A percentile compares a stretch with the other conserved stretches of the same genome.
Evolutionary conservation across 2,797 vertebrate species (phyloP).

Genomic region (Arnoldichthys spilopterus): DNA sequence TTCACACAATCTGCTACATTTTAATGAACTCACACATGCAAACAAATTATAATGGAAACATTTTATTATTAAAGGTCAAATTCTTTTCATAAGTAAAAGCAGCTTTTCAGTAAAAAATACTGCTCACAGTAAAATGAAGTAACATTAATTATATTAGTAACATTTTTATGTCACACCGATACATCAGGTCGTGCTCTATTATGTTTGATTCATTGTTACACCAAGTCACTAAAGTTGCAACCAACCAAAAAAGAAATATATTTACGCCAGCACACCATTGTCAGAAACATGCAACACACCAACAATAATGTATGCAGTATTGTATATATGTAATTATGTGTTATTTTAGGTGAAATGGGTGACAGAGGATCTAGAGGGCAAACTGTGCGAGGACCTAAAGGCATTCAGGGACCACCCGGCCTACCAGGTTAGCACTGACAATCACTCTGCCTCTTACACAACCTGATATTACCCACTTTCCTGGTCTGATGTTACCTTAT

Average conservation of each 20-base stretch:
- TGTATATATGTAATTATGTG: neutral
- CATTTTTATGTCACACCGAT: too few species aligned
- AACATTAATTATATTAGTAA: too few species aligned
- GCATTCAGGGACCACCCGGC: conserved; percentile 87
- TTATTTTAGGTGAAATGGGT: conserved; percentile 88
- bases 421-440: conserved; percentile 84
- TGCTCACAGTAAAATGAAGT: too few species aligned
- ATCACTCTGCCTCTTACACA: neutral
- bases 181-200: too few species aligned
- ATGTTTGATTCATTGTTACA: too few species aligned
- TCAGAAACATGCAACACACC: neutral
- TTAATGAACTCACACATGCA: too few species aligned
- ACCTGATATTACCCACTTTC: neutral
- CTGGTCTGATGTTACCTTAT: neutral
- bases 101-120: too few species aligned
- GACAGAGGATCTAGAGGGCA: conserved; percentile 91
- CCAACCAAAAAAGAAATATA: neutral
- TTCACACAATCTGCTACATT: too few species aligned
- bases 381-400: conserved; percentile 89
- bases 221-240: neutral
- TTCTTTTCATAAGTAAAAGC: too few species aligned
- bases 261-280: too few species aligned
- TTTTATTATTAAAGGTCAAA: too few species aligned
- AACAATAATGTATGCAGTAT: neutral
- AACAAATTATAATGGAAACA: too few species aligned